Evolutionary conservation across 2,113 vertebrate species (phyloP).

Genomic region (Scomber japonicus): DNA sequence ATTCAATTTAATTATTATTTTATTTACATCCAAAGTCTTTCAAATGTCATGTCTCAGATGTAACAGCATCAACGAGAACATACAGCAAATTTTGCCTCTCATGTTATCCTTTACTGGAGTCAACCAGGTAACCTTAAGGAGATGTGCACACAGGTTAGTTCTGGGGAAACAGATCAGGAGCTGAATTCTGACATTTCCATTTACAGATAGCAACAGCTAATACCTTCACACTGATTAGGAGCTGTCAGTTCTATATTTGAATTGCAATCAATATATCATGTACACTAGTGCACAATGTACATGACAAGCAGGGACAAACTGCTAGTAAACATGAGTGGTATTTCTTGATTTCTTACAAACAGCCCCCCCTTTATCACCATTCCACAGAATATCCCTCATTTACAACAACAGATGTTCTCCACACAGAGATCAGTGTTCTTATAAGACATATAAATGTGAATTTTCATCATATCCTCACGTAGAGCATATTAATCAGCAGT

Average conservation of each 20-base stretch:
- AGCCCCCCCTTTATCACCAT: conserved; percentile 60
- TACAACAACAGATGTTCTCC: conserved; percentile 53
- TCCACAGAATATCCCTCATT: conserved; percentile 52
- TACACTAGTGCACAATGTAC: conserved; percentile 50
- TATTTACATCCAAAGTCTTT: neutral
- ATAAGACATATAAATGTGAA: conserved; percentile 65
- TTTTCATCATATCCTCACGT: conserved; percentile 74
- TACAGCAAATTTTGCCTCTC: conserved; percentile 9
- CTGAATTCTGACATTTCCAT: conserved; percentile 77
- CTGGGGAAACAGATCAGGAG: conserved; percentile 34
- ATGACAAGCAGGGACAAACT: conserved; percentile 55
- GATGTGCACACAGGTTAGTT: conserved; percentile 17
- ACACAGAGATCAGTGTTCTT: conserved; percentile 71
- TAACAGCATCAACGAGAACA: neutral
- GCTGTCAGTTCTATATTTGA: conserved; percentile 82
- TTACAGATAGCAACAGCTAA: conserved; percentile 82
- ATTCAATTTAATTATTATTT: neutral
- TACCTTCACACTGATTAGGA: conserved; percentile 79
- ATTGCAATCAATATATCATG: conserved; percentile 77
- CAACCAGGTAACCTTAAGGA: conserved; percentile 20
- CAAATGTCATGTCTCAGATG: neutral
- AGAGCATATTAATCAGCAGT: conserved; percentile 35
- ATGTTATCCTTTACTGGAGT: conserved; percentile 25
- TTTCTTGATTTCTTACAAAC: conserved; percentile 54
- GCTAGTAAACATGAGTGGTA: conserved; percentile 45